Evolutionary conservation across 2,113 vertebrate genomes (phyloP).

Genomic region (Brienomyrus brachyistius): DNA sequence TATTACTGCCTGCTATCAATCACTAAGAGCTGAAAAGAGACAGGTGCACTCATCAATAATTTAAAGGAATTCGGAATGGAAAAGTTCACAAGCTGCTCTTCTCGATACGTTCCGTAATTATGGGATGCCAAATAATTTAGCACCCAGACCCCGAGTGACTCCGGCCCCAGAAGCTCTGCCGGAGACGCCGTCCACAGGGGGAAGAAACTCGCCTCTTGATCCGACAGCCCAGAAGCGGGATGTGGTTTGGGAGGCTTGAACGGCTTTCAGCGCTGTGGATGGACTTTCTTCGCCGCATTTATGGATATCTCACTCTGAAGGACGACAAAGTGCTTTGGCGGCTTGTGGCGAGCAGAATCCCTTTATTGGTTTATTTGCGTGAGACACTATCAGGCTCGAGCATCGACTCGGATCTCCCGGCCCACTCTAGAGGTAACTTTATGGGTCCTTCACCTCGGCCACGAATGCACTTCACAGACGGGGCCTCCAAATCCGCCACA

Average conservation of each 20-base stretch:
- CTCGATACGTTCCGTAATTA: background rate
- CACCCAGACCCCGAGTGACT: background rate
- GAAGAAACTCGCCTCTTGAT: background rate
- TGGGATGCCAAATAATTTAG: slow-evolving; percentile 5
- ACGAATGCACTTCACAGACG: background rate
- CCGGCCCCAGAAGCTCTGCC: background rate
- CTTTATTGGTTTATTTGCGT: background rate
- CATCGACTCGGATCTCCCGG: too few relatives aligned
- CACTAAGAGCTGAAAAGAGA: background rate
- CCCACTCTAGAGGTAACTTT: background rate
- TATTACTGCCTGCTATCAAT: background rate
- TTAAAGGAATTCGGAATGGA: background rate
- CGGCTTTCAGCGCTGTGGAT: background rate
- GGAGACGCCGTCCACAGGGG: background rate
- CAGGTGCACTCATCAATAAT: slow-evolving; percentile 2
- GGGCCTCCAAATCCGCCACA: background rate
- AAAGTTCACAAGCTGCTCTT: background rate
- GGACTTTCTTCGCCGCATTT: background rate
- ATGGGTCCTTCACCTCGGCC: background rate
- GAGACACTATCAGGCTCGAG: background rate
- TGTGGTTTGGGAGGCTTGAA: background rate
- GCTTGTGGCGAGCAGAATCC: background rate
- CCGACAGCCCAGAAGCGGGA: background rate
- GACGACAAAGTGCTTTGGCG: background rate
- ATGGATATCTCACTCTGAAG: background rate